Conservation (phyloP, 1,140 invertebrate species). For the Chelonus insularis region DNA sequence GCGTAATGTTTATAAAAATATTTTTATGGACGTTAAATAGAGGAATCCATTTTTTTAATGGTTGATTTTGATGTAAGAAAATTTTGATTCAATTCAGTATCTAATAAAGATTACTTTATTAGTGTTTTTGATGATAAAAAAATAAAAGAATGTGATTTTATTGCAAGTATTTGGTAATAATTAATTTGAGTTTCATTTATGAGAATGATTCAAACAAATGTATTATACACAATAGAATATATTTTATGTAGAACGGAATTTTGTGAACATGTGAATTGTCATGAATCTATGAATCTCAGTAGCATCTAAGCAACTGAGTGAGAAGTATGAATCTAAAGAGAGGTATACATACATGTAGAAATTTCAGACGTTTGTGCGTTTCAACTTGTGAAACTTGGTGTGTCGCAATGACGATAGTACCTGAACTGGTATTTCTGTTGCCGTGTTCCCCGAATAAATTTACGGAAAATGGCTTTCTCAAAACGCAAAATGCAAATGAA, state of each 20-base stretch:
- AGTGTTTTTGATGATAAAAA: too few relatives aligned
- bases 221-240: not conserved
- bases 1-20: too few relatives aligned
- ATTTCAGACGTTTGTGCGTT: not conserved
- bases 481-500: slow-evolving; percentile 48
- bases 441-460: slow-evolving; percentile 40
- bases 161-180: too few relatives aligned
- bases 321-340: slow-evolving; percentile 19
- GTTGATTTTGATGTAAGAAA: too few relatives aligned
- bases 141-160: too few relatives aligned
- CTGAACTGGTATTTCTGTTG: not conserved
- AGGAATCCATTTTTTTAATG: too few relatives aligned
- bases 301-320: not conserved
- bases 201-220: not conserved
- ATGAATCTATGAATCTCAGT: slow-evolving; percentile 22
- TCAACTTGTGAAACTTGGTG: slow-evolving; percentile 22
- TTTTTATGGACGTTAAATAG: too few relatives aligned
- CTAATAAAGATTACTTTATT: too few relatives aligned
- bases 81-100: too few relatives aligned
- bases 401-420: not conserved
- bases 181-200: too few relatives aligned
- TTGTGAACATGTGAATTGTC: slow-evolving; percentile 13
- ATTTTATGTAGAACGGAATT: not conserved
- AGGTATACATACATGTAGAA: slow-evolving; percentile 1
- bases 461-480: slow-evolving; percentile 35